These are phyloP conservation scores for Labia minor DNA, from an alignment of 2,888 invertebrate species.

Conservation along the genomic window DNA sequence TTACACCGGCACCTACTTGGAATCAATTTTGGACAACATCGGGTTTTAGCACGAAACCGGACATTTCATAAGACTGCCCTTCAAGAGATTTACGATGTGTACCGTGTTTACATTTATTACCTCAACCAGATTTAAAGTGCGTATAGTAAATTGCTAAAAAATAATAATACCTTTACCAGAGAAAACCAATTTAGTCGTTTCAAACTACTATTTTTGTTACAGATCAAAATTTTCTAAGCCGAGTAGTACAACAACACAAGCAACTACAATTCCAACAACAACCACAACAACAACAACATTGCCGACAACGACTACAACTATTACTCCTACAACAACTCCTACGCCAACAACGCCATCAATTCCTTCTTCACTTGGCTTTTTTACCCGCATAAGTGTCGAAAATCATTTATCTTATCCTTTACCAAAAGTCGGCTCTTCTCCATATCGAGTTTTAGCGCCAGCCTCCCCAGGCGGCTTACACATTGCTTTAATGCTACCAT, in stretches of 20 bases:
- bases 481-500: constrained; percentile 21
- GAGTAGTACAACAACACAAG: background rate
- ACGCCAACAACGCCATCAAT: background rate
- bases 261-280: constrained; percentile 13
- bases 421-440: background rate
- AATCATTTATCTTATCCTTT: background rate
- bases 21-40: background rate
- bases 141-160: background rate
- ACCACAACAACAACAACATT: background rate
- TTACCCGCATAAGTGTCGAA: background rate
- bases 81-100: background rate
- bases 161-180: background rate
- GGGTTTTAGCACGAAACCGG: background rate
- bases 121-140: background rate
- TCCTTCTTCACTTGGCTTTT: background rate
- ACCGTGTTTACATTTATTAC: background rate
- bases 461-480: constrained; percentile 21
- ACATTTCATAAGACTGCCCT: background rate
- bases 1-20: background rate
- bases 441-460: background rate
- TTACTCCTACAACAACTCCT: background rate
- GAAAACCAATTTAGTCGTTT: background rate
- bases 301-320: background rate
- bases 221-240: background rate
- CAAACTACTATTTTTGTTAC: background rate